phyloP scores from a whole-genome alignment of 2,113 vertebrate genomes.

The Cranoglanis bouderius region DNA sequence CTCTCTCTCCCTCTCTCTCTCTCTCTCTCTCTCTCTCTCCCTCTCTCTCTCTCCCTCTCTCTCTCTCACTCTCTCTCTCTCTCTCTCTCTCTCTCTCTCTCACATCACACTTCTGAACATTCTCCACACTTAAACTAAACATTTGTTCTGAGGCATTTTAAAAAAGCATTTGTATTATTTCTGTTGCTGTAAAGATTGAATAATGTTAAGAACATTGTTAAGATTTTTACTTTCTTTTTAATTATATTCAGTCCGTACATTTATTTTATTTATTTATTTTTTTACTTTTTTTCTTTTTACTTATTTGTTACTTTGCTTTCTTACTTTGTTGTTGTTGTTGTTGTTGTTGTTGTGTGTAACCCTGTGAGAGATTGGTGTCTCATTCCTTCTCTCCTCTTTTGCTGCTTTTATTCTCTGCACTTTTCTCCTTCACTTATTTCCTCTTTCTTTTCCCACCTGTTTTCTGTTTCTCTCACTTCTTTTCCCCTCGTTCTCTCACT shows the following conservation, averaged over 20 bases:
- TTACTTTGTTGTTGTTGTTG: background rate
- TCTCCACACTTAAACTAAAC: background rate
- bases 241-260: background rate
- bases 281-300: background rate
- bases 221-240: background rate
- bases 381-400: background rate
- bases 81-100: no score
- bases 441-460: background rate
- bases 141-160: background rate
- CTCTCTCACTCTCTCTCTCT: no score
- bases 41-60: no score
- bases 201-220: background rate
- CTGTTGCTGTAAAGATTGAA: background rate
- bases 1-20: no score
- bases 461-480: background rate
- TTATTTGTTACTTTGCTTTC: background rate
- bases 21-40: no score
- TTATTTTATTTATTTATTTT: background rate
- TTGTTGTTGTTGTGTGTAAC: background rate
- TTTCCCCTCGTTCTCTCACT: constrained; percentile 1
- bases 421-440: background rate
- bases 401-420: background rate
- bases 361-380: background rate
- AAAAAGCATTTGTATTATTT: background rate
- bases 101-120: background rate